Evolutionary conservation across 1,140 invertebrate genomes (phyloP).

Genomic region (Eriosoma lanigerum): DNA sequence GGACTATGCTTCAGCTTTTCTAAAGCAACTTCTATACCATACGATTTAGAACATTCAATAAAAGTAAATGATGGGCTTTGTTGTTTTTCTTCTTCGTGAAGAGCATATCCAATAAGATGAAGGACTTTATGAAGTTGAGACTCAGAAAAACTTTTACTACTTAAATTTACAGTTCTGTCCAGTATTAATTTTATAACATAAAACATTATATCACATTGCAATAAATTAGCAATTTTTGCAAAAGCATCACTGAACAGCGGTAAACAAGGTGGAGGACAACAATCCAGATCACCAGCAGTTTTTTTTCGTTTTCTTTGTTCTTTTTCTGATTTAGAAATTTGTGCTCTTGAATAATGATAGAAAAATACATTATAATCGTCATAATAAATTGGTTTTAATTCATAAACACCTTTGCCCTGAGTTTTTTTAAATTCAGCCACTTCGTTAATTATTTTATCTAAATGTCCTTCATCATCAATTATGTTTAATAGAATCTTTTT

Average conservation of each 20-base stretch:
- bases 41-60: conserved; percentile 70
- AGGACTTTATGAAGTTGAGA: conserved; percentile 81
- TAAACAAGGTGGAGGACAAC: conserved; percentile 87
- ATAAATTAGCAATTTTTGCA: conserved; percentile 75
- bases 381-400: conserved; percentile 80
- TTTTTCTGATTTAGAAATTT: conserved; percentile 91
- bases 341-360: conserved; percentile 95
- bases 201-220: conserved; percentile 90
- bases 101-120: conserved; percentile 70
- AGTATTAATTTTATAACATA: conserved; percentile 79
- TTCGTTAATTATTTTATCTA: conserved; percentile 86
- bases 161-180: conserved; percentile 69
- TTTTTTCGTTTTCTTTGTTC: conserved; percentile 83
- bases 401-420: conserved; percentile 81
- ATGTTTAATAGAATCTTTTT: conserved; percentile 85
- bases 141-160: conserved; percentile 83
- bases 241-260: conserved; percentile 78
- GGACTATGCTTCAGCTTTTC: conserved; percentile 70
- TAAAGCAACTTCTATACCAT: conserved; percentile 71
- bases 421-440: conserved; percentile 90
- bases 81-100: conserved; percentile 87
- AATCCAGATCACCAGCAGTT: conserved; percentile 74
- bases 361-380: conserved; percentile 95
- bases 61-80: conserved; percentile 78
- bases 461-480: conserved; percentile 76